Evolutionary conservation across 2,888 invertebrate species (phyloP).

Genomic region (Cephus sareptanus): DNA sequence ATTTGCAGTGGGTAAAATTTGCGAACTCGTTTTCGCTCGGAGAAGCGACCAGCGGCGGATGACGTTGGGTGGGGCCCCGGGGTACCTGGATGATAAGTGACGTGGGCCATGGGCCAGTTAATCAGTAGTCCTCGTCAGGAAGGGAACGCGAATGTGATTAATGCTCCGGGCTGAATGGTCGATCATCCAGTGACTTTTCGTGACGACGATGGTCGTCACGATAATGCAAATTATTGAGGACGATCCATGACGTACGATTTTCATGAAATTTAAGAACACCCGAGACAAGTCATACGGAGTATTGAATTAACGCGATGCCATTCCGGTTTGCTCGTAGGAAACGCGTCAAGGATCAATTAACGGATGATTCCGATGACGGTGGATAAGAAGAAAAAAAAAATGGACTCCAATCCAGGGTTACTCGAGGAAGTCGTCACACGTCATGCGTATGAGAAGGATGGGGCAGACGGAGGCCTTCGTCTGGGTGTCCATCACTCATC

Average conservation of each 20-base stretch:
- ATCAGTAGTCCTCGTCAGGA: constrained; percentile 29
- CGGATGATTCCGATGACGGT: background rate
- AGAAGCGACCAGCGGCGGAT: constrained; percentile 27
- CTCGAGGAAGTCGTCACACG: constrained; percentile 5
- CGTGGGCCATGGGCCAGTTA: constrained; percentile 10
- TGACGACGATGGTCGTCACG: constrained; percentile 1
- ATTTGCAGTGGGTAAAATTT: constrained; percentile 34
- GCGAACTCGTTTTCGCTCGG: constrained; percentile 46
- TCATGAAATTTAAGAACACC: background rate
- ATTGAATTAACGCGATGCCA: constrained; percentile 12
- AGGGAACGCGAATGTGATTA: constrained; percentile 20
- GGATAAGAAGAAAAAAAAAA: background rate
- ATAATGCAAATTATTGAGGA: background rate
- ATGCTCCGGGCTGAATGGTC: background rate
- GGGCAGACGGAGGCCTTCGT: constrained; percentile 62
- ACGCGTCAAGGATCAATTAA: background rate
- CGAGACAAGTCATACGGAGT: background rate
- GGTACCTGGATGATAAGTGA: constrained; percentile 10
- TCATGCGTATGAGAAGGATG: constrained; percentile 34
- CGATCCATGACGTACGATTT: background rate
- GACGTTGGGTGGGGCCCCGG: constrained; percentile 20
- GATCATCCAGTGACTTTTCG: background rate
- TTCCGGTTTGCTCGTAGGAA: background rate
- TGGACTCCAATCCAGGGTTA: background rate
- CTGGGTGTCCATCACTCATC: constrained; percentile 58